A percentile compares a stretch with the other conserved stretches of the same genome.
Conservation (phyloP, 2,113 vertebrate species). For the Odobenus rosmarus region DNA sequence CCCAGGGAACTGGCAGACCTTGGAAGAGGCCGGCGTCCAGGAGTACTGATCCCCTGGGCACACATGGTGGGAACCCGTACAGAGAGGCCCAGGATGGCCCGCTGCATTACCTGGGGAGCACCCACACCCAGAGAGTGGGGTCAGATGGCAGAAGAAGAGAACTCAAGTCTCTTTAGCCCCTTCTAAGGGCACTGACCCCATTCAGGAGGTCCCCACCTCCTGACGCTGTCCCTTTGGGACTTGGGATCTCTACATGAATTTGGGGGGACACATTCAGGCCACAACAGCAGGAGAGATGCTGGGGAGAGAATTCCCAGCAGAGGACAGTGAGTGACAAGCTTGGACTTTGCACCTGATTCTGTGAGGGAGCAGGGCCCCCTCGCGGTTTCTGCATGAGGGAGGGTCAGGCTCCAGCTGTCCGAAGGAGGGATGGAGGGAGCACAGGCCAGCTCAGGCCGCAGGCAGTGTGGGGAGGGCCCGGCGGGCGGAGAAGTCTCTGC, state of each 20-base stretch:
- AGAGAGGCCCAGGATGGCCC: background rate
- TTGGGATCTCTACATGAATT: background rate
- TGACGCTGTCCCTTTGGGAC: background rate
- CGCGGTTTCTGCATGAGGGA: background rate
- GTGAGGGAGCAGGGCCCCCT: background rate
- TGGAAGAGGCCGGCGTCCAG: background rate
- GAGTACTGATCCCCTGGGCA: background rate
- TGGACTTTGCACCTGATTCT: background rate
- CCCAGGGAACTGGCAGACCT: background rate
- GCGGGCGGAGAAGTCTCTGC: background rate
- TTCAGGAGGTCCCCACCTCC: background rate
- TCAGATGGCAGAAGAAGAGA: background rate
- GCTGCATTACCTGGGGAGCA: background rate
- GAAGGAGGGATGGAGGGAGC: background rate
- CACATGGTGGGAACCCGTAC: no score
- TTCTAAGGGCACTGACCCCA: background rate
- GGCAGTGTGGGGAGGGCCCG: background rate
- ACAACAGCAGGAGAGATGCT: no score
- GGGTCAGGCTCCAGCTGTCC: background rate
- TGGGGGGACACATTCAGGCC: background rate
- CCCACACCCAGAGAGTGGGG: background rate
- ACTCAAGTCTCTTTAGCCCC: background rate
- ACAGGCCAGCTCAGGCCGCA: background rate
- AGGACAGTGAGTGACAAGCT: background rate
- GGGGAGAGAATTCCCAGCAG: background rate